Percentiles rank a stretch among this genome's conserved stretches.
Evolutionary conservation across 2,113 vertebrate genomes (phyloP).

Genomic region (Lophius piscatorius): DNA sequence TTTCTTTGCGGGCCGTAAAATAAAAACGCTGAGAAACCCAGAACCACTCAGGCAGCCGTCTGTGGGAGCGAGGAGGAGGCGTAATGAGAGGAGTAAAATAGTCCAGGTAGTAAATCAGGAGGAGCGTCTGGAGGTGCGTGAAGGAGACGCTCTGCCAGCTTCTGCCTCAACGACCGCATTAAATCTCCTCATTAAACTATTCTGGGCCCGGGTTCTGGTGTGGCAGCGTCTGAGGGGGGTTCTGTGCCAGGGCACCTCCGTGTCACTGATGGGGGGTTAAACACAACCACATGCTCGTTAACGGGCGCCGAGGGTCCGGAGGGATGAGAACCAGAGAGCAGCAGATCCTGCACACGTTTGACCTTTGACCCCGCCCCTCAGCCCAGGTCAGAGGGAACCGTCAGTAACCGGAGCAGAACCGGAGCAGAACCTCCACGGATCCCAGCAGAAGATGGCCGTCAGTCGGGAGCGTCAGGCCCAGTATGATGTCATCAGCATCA

Average conservation of each 20-base stretch:
- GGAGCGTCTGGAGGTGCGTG: conserved; percentile 25
- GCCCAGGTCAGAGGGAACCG: too few species aligned
- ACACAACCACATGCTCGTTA: conserved; percentile 78
- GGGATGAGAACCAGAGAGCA: too few species aligned
- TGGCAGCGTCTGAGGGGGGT: conserved; percentile 15
- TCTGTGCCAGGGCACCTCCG: conserved; percentile 68
- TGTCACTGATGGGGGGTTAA: conserved; percentile 75
- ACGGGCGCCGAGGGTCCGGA: too few species aligned
- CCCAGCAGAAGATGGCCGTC: too few species aligned
- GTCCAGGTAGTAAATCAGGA: conserved; percentile 71
- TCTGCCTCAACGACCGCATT: conserved; percentile 73
- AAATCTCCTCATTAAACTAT: conserved; percentile 79
- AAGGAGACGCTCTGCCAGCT: conserved; percentile 57
- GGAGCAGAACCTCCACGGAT: too few species aligned
- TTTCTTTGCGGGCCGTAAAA: conserved; percentile 67
- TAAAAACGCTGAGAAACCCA: conserved; percentile 62
- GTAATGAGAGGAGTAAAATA: conserved; percentile 81
- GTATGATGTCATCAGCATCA: too few species aligned
- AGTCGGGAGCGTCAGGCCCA: too few species aligned
- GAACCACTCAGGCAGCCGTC: conserved; percentile 73
- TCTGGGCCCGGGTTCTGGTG: conserved; percentile 66
- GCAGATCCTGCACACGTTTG: too few species aligned
- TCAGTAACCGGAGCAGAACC: too few species aligned
- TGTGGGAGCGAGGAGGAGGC: conserved; percentile 71
- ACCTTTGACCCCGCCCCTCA: too few species aligned